phyloP scores from a whole-genome alignment of 2,888 invertebrate genomes.

The Auanema sp. region DNA sequence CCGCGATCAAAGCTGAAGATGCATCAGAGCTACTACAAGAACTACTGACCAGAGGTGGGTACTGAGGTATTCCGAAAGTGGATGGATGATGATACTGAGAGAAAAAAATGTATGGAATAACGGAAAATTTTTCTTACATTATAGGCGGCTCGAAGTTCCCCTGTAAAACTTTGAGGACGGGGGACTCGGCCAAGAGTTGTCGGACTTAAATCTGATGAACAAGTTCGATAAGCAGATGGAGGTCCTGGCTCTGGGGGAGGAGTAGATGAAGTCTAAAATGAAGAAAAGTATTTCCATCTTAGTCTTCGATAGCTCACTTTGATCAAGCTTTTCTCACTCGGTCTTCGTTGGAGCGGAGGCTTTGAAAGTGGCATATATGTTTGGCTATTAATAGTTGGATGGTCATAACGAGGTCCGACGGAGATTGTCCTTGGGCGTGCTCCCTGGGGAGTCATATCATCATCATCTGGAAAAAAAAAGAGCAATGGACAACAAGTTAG shows the following conservation, averaged over 20 bases:
- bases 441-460: slow-evolving; percentile 9
- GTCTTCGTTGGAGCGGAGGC: slow-evolving; percentile 31
- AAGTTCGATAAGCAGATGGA: not conserved
- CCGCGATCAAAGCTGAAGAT: slow-evolving; percentile 33
- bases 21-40: slow-evolving; percentile 22
- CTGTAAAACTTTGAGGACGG: slow-evolving; percentile 10
- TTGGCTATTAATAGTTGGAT: not conserved
- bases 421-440: not conserved
- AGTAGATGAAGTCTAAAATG: not conserved
- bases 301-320: not conserved
- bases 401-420: not conserved
- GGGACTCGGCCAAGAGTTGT: not conserved
- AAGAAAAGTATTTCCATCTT: not conserved
- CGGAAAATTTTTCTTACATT: not conserved
- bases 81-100: too few species aligned
- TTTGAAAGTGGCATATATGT: slow-evolving; percentile 11
- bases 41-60: not conserved
- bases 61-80: too few species aligned
- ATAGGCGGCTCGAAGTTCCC: slow-evolving; percentile 4
- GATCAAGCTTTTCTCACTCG: slow-evolving; percentile 31
- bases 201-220: not conserved
- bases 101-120: not conserved
- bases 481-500: not conserved
- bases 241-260: not conserved
- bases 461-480: slow-evolving; percentile 4